A percentile compares a stretch with the other conserved stretches of the same genome.
Conservation (phyloP, 2,888 invertebrate genomes). For the Salpingus planirostris region DNA sequence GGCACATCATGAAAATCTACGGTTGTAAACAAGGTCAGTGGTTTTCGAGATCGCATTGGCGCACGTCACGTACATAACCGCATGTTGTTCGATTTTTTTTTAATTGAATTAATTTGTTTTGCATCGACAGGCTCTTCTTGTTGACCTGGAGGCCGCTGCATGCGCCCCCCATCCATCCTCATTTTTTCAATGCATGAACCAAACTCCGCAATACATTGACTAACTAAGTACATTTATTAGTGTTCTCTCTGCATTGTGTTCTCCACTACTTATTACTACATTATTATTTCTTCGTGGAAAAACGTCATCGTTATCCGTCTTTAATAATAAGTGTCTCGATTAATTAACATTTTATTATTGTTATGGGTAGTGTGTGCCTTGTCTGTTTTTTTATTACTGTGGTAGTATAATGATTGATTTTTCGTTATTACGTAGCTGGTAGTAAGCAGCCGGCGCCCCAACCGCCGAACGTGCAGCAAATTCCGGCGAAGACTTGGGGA, state of each 20-base stretch:
- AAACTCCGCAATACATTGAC: slow-evolving; percentile 10
- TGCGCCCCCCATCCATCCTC: slow-evolving; percentile 7
- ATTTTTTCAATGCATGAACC: slow-evolving; percentile 12
- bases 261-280: background rate
- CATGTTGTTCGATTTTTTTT: slow-evolving; percentile 3
- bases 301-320: no score
- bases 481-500: slow-evolving; percentile 50
- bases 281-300: no score
- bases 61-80: background rate
- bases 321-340: no score
- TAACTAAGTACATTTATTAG: slow-evolving; percentile 2
- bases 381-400: no score
- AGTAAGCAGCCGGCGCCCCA: slow-evolving; percentile 55
- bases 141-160: slow-evolving; percentile 11
- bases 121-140: slow-evolving; percentile 13
- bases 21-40: slow-evolving; percentile 53
- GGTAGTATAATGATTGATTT: no score
- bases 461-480: slow-evolving; percentile 49
- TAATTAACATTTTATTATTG: no score
- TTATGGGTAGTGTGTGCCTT: no score
- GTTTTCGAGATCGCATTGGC: slow-evolving; percentile 1
- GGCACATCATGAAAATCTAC: slow-evolving; percentile 58
- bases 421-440: no score
- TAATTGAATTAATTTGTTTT: slow-evolving; percentile 10
- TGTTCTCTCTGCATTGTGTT: slow-evolving; percentile 6